Evolutionary conservation across 2,113 vertebrate species (phyloP).

Genomic region (Epinephelus fuscoguttatus): DNA sequence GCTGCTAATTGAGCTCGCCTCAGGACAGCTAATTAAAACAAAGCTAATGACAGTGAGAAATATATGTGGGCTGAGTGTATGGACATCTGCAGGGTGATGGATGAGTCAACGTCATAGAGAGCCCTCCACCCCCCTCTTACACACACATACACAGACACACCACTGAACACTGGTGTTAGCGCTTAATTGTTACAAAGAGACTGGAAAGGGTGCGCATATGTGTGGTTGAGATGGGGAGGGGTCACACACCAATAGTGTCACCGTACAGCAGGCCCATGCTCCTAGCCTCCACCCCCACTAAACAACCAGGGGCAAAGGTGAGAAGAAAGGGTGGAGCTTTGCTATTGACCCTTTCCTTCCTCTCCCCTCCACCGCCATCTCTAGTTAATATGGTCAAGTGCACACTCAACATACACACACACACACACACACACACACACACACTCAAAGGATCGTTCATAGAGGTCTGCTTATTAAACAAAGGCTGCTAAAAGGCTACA

Average conservation of each 20-base stretch:
- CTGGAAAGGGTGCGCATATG: neutral
- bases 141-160: constrained; percentile 16
- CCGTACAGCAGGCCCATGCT: neutral
- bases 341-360: constrained; percentile 49
- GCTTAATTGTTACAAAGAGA: constrained; percentile 48
- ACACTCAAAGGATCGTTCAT: no score
- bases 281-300: neutral
- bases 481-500: no score
- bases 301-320: constrained; percentile 57
- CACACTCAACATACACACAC: neutral
- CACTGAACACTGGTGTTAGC: constrained; percentile 46
- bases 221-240: constrained; percentile 2
- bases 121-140: constrained; percentile 16
- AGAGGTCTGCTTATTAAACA: no score
- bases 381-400: constrained; percentile 45
- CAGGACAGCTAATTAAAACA: constrained; percentile 66
- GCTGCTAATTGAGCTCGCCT: constrained; percentile 45
- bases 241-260: constrained; percentile 14
- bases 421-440: no score
- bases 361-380: constrained; percentile 14
- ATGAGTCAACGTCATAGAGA: constrained; percentile 55
- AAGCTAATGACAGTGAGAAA: constrained; percentile 66
- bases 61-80: constrained; percentile 34
- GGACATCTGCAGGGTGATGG: constrained; percentile 71
- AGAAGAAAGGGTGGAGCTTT: constrained; percentile 43